These are phyloP conservation scores for Ascidia mentula DNA, from an alignment of 23 tunicate genomes.

Conservation along the genomic window DNA sequence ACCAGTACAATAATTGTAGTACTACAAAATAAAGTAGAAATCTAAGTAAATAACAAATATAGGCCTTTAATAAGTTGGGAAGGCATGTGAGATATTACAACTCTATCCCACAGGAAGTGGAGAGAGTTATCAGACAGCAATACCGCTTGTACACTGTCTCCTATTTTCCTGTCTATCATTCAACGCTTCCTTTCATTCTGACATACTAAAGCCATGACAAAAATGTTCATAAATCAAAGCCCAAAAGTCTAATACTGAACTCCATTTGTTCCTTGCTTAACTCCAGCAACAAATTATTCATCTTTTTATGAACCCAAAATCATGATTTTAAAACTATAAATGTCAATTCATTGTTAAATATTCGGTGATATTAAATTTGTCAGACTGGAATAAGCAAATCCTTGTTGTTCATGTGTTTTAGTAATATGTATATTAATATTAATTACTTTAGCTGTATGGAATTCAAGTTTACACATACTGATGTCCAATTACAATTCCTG, in stretches of 20 bases:
- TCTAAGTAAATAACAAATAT: too few relatives aligned
- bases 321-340: too few relatives aligned
- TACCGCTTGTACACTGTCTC: neutral
- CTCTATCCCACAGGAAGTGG: neutral
- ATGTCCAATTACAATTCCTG: too few relatives aligned
- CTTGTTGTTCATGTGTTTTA: too few relatives aligned
- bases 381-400: too few relatives aligned
- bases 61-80: neutral
- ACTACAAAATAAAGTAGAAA: neutral
- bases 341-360: too few relatives aligned
- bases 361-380: too few relatives aligned
- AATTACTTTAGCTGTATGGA: too few relatives aligned
- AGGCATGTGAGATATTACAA: neutral
- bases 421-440: too few relatives aligned
- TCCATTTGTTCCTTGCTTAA: neutral
- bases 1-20: neutral
- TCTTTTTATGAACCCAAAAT: too few relatives aligned
- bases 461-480: too few relatives aligned
- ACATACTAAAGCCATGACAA: neutral
- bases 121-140: neutral
- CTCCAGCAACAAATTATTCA: too few relatives aligned
- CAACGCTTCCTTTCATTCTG: conserved; percentile 5
- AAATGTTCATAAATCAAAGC: neutral
- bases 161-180: conserved; percentile 19
- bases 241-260: neutral